phyloP scores from a whole-genome alignment of 1,140 invertebrate genomes.

The Penaeus indicus region DNA sequence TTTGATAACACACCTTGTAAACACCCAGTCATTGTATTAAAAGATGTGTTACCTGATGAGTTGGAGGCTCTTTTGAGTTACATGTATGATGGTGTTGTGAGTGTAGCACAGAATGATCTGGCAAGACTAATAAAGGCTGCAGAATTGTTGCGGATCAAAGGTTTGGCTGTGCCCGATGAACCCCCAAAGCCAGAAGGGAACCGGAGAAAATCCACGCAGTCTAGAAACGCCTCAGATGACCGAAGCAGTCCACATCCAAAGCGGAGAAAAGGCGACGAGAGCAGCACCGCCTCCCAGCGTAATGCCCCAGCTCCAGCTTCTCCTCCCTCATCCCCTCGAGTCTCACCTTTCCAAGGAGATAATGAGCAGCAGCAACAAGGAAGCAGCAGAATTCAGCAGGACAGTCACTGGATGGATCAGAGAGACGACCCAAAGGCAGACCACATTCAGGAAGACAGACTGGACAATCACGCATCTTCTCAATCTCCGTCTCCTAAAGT shows the following conservation, averaged over 20 bases:
- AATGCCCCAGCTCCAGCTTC: constrained; percentile 22
- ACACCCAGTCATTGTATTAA: constrained; percentile 90
- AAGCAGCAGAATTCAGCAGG: constrained; percentile 22
- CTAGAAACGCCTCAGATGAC: constrained; percentile 30
- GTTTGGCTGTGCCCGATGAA: constrained; percentile 72
- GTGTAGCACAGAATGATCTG: constrained; percentile 87
- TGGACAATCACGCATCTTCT: constrained; percentile 24
- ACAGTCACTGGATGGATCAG: constrained; percentile 43
- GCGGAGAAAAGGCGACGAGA: constrained; percentile 50
- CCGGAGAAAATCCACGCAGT: neutral
- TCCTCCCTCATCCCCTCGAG: constrained; percentile 40
- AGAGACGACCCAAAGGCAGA: constrained; percentile 31
- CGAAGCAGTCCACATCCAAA: constrained; percentile 47
- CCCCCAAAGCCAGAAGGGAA: constrained; percentile 44
- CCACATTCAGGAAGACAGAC: constrained; percentile 41
- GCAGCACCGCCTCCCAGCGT: neutral
- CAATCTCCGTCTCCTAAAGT: constrained; percentile 28
- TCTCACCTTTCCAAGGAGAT: constrained; percentile 26
- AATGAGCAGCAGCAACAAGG: neutral
- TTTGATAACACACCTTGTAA: constrained; percentile 79
- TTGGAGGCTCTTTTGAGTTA: constrained; percentile 90
- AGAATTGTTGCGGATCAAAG: constrained; percentile 82
- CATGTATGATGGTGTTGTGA: constrained; percentile 93
- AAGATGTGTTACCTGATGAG: constrained; percentile 86
- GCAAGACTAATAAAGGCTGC: constrained; percentile 84